Conservation (phyloP, 1,140 invertebrate genomes). For the Zaprionus gabonicus region DNA sequence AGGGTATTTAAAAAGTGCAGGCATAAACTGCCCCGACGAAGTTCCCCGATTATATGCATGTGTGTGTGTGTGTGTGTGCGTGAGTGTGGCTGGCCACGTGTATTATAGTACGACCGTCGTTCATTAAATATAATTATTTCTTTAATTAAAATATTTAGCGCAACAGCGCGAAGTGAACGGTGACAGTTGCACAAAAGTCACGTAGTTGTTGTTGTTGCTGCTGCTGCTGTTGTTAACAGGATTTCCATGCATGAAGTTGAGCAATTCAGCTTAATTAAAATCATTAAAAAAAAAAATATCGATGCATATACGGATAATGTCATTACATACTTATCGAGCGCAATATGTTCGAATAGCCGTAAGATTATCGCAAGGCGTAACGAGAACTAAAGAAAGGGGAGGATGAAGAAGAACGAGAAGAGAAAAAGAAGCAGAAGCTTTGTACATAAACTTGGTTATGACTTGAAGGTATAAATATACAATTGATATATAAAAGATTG, state of each 20-base stretch:
- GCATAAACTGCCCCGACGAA: slow-evolving; percentile 11
- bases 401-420: not conserved
- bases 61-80: slow-evolving; percentile 1
- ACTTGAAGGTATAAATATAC: too few species aligned
- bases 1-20: not conserved
- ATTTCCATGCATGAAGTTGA: slow-evolving; percentile 52
- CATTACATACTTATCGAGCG: slow-evolving; percentile 31
- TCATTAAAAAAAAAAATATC: slow-evolving; percentile 64
- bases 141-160: slow-evolving; percentile 80
- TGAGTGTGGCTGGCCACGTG: slow-evolving; percentile 6
- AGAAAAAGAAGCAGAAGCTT: not conserved
- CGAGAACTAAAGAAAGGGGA: not conserved
- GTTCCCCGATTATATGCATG: not conserved
- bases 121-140: slow-evolving; percentile 80
- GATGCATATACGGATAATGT: slow-evolving; percentile 30
- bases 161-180: slow-evolving; percentile 54
- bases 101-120: slow-evolving; percentile 44
- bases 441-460: too few species aligned
- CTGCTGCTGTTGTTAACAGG: slow-evolving; percentile 55
- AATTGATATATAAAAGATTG: too few species aligned
- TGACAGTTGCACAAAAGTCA: slow-evolving; percentile 75
- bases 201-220: slow-evolving; percentile 50
- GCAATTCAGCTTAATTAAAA: slow-evolving; percentile 72
- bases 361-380: slow-evolving; percentile 6
- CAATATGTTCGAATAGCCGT: slow-evolving; percentile 21